Base-by-base conservation (phyloP, 2,113 vertebrate genomes). In the Catagonus wagneri region DNA sequence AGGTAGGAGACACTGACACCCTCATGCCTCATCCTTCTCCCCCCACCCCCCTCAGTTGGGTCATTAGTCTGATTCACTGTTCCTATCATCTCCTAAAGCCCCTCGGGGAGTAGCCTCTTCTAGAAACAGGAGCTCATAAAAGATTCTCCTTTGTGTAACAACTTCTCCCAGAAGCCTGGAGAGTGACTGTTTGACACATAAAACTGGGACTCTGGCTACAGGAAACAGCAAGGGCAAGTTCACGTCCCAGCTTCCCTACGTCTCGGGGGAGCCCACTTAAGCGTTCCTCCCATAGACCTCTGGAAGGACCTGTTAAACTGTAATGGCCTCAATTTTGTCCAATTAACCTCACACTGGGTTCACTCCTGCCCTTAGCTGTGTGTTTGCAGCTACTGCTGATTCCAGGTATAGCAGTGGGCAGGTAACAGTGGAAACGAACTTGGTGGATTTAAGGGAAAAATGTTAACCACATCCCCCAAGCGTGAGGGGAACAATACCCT, bases 311-410 rank as follows among this genome's bases (percentile, higher is more conserved):
- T 93, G 50, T 85, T 84, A 58, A 85, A 75, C 50, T 1, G 0
- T 22, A 69, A 94, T 54, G 61, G 50, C 85, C 95, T 97, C 81
- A 92, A 2, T 94, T 94, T 89, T 72, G 89, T 72, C 78, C 81
- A 93, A 54, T 97, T 94, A 94, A 74, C 96, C 86, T 89, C 92
- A 91, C 83, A 85, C 89, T 72, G 93, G 80, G 96, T 83, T 95
- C 81, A 94, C 94, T 92, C 76, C 66, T 90, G 58, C 91, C 96
- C 50, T 93, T 29, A 16, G 91, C 89, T 88, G 27, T 36, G 65
- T 23, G 39, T 72, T 97, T 91, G 80, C 96, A 96, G 69, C 84
- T 74, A 29, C 83, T 56, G 58, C 89, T 60, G 60, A 86, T 61
- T 85, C 65, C 85, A 95, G 74, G 80, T 93, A 83, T 60, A 84